These are phyloP conservation scores for Desmodus rotundus DNA, from an alignment of 2,113 vertebrate genomes.

Conservation along the genomic window DNA sequence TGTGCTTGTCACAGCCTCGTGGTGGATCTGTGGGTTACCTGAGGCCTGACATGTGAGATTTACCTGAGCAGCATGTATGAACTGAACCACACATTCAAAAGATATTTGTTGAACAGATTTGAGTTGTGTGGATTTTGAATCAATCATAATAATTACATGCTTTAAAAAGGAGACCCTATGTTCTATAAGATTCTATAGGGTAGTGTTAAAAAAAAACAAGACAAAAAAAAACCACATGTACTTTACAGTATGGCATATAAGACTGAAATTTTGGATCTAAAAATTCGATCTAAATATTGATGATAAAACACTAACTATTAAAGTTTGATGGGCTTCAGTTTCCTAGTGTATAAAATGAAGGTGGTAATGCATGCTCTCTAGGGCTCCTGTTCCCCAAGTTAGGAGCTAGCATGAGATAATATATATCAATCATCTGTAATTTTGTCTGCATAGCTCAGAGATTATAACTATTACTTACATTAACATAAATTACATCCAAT, in stretches of 20 bases:
- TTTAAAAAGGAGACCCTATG: not conserved
- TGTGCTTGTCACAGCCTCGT: not conserved
- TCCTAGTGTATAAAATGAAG: not conserved
- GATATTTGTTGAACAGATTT: not conserved
- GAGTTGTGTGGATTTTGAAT: not conserved
- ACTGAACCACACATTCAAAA: not conserved
- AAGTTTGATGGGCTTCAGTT: not conserved
- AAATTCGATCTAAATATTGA: too few relatives aligned
- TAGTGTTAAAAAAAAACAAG: not conserved
- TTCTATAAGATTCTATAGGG: not conserved
- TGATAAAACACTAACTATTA: not conserved
- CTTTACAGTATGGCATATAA: not conserved
- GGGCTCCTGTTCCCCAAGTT: not conserved
- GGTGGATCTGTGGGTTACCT: not conserved
- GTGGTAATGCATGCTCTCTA: not conserved
- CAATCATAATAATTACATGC: not conserved
- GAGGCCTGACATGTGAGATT: not conserved
- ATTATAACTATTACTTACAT: not conserved
- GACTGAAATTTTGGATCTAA: not conserved
- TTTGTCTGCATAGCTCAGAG: not conserved
- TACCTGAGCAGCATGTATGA: not conserved
- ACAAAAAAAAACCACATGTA: too few relatives aligned
- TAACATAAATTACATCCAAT: not conserved
- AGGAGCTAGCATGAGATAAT: not conserved
- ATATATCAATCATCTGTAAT: not conserved